phyloP scores from a whole-genome alignment of 1,140 invertebrate species.

The Caenorhabditis brenneri region DNA sequence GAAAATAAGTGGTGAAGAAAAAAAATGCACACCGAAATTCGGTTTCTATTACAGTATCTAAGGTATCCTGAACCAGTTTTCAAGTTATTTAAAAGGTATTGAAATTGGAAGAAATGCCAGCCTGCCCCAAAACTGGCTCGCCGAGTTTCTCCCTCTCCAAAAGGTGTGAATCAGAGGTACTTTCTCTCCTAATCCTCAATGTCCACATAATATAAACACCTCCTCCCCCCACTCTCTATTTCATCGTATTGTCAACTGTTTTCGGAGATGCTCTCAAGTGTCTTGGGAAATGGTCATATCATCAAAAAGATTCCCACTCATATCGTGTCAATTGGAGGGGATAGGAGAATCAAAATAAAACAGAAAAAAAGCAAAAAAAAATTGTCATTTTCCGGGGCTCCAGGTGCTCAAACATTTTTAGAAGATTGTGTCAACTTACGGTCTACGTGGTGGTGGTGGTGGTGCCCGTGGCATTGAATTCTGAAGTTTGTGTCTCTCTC shows the following conservation, averaged over 20 bases:
- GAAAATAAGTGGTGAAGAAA: no score
- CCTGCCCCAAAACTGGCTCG: no score
- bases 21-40: no score
- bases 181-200: background rate
- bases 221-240: background rate
- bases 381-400: background rate
- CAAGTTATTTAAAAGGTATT: no score
- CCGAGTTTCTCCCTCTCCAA: background rate
- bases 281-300: constrained; percentile 23
- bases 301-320: background rate
- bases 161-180: background rate
- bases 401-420: constrained; percentile 17
- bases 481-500: background rate
- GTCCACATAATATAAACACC: background rate
- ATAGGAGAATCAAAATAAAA: background rate
- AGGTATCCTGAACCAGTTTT: no score
- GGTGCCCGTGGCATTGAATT: background rate
- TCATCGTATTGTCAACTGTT: background rate
- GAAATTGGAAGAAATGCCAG: no score
- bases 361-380: background rate
- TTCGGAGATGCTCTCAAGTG: background rate
- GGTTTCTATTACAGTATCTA: no score
- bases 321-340: background rate
- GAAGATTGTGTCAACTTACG: background rate
- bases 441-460: background rate